These are phyloP conservation scores for Mystacides longicornis DNA, from an alignment of 2,888 invertebrate species.

Conservation along the genomic window DNA sequence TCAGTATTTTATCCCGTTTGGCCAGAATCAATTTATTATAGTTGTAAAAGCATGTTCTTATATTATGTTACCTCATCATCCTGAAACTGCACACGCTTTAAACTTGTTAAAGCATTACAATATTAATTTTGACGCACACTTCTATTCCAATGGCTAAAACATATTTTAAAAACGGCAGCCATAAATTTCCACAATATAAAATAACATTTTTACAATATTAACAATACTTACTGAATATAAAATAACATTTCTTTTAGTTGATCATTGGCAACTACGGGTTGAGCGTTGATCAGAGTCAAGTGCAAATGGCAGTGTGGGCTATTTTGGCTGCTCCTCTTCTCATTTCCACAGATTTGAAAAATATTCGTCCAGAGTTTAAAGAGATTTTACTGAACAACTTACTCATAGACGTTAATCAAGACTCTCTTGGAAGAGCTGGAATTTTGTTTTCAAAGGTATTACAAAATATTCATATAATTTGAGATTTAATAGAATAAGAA, in stretches of 20 bases:
- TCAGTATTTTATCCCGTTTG: too few relatives aligned
- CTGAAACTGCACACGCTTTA: too few relatives aligned
- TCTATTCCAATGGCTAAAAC: too few relatives aligned
- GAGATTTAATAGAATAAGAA: not conserved
- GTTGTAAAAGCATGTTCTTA: too few relatives aligned
- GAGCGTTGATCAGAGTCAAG: conserved; percentile 58
- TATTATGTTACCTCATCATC: too few relatives aligned
- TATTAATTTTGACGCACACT: too few relatives aligned
- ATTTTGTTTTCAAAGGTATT: conserved; percentile 11
- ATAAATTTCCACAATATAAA: too few relatives aligned
- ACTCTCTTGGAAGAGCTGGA: conserved; percentile 38
- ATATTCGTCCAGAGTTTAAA: conserved; percentile 50
- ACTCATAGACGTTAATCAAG: conserved; percentile 47
- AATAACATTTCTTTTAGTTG: conserved; percentile 32
- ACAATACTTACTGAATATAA: not conserved
- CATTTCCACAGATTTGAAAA: conserved; percentile 62
- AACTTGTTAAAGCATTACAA: too few relatives aligned
- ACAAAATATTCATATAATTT: too few relatives aligned
- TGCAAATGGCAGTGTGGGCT: conserved; percentile 71
- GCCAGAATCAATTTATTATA: too few relatives aligned
- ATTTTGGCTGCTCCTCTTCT: conserved; percentile 64
- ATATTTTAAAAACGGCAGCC: too few relatives aligned
- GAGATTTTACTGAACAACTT: conserved; percentile 55
- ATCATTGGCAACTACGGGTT: conserved; percentile 57
- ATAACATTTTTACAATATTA: not conserved